Evolutionary conservation across 2,113 vertebrate species (phyloP).

Genomic region (Neolamprologus hecqui): DNA sequence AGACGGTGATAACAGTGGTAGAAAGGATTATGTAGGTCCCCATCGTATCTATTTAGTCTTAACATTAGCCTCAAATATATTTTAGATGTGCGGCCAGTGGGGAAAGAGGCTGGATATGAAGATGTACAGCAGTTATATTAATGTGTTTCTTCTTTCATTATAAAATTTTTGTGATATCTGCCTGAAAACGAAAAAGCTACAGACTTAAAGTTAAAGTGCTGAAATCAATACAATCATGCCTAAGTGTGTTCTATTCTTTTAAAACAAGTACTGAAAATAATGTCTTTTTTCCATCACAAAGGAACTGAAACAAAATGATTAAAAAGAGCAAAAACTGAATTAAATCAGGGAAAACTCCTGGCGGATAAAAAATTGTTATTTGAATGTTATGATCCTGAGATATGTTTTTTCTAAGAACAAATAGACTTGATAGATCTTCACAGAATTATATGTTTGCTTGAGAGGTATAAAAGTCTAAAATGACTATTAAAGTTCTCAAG

Average conservation of each 20-base stretch:
- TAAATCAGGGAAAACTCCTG: background rate
- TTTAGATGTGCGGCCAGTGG: background rate
- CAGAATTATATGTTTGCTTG: background rate
- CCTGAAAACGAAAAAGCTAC: background rate
- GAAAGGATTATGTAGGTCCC: background rate
- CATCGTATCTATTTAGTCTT: background rate
- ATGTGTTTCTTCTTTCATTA: background rate
- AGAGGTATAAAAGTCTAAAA: background rate
- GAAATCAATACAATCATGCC: background rate
- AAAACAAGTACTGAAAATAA: background rate
- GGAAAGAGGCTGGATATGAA: background rate
- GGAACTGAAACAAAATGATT: conserved; percentile 18
- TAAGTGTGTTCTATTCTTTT: background rate
- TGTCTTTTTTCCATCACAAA: background rate
- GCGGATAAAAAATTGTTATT: background rate
- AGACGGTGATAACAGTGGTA: background rate
- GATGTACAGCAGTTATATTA: background rate
- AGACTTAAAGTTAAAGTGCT: background rate
- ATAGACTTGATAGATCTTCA: background rate
- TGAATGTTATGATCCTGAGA: background rate
- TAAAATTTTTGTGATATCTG: background rate
- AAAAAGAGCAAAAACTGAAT: background rate
- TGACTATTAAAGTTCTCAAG: background rate
- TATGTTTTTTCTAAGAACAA: background rate
- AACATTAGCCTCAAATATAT: background rate